These are phyloP conservation scores for Vulpes vulpes DNA, from an alignment of 2,113 vertebrate genomes.

Conservation along the genomic window DNA sequence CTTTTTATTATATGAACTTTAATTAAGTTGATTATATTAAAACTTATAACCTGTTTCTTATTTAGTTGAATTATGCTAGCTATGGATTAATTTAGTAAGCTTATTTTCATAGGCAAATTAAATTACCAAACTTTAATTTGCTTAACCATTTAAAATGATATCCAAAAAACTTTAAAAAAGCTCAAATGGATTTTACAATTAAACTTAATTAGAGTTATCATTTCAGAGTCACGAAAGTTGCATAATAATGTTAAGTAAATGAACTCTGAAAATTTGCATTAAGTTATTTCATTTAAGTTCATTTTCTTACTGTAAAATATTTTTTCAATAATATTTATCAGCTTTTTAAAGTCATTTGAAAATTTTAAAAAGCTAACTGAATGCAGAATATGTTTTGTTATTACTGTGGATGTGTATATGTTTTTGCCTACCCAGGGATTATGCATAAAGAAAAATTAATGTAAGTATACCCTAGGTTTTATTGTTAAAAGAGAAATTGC, in stretches of 20 bases:
- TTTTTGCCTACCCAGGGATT: neutral
- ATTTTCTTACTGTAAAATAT: conserved; percentile 77
- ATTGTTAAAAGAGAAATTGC: conserved; percentile 5
- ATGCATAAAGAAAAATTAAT: neutral
- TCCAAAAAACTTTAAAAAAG: conserved; percentile 67
- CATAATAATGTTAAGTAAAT: conserved; percentile 69
- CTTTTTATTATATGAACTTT: conserved; percentile 73
- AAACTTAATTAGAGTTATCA: conserved; percentile 71
- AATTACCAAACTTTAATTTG: conserved; percentile 67
- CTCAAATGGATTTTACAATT: conserved; percentile 64
- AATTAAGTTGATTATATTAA: conserved; percentile 76
- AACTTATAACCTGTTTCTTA: conserved; percentile 74
- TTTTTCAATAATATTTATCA: conserved; percentile 78
- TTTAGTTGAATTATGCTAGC: conserved; percentile 70
- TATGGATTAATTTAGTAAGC: conserved; percentile 56
- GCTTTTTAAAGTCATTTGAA: conserved; percentile 59
- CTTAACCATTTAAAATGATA: conserved; percentile 57
- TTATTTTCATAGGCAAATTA: conserved; percentile 74
- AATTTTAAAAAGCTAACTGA: conserved; percentile 21
- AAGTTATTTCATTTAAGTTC: conserved; percentile 78
- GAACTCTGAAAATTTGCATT: conserved; percentile 79
- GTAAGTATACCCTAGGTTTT: neutral
- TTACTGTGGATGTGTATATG: neutral
- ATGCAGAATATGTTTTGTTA: neutral
- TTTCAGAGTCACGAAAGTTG: conserved; percentile 79